A percentile compares a stretch with the other conserved stretches of the same genome.
Conservation (phyloP, 2,113 vertebrate genomes). For the Procapra przewalskii region DNA sequence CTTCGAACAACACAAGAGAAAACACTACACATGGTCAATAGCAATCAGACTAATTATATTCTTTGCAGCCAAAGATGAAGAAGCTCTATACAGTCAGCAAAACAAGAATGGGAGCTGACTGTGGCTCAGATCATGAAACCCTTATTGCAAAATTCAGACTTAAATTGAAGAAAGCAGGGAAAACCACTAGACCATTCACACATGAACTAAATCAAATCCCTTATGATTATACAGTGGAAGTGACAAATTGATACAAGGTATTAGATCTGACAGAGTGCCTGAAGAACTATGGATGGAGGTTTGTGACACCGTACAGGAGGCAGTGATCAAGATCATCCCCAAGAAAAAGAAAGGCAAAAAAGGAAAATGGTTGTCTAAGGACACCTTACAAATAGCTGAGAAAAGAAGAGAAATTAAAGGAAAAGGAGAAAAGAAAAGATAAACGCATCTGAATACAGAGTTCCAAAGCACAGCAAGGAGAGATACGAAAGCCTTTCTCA, state of each 20-base stretch:
- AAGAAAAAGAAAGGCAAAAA: background rate
- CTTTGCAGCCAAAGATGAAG: background rate
- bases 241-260: background rate
- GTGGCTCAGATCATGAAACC: background rate
- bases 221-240: background rate
- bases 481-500: background rate
- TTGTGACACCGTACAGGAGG: background rate
- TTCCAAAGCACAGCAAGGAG: background rate
- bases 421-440: background rate
- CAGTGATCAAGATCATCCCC: background rate
- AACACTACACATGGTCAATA: background rate
- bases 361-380: background rate
- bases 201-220: background rate
- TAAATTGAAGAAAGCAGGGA: background rate
- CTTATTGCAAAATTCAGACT: background rate
- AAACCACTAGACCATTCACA: background rate
- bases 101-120: background rate
- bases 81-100: background rate
- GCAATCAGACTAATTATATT: background rate
- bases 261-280: background rate
- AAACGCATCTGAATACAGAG: background rate
- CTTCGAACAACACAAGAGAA: background rate
- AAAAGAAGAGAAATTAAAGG: background rate
- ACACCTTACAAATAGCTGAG: background rate
- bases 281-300: background rate